Evolutionary conservation across 2,797 vertebrate genomes (phyloP).

Genomic region (Smutsia temminckii): DNA sequence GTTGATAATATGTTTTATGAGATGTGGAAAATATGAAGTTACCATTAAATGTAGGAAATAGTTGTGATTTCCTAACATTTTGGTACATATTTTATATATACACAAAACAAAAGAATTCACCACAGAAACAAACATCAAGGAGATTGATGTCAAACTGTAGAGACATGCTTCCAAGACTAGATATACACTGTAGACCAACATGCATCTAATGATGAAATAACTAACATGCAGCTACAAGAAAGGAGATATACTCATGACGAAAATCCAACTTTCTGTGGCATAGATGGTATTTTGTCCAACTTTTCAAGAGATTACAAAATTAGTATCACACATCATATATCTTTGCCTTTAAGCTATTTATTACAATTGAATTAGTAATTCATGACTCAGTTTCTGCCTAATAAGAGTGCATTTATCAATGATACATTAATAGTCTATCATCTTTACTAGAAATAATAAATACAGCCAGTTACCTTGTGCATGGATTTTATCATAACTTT

Average conservation of each 20-base stretch:
- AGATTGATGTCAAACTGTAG: background rate
- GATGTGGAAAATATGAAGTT: background rate
- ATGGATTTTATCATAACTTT: conserved; percentile 89
- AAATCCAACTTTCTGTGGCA: background rate
- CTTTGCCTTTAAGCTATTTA: background rate
- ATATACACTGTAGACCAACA: background rate
- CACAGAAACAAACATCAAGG: background rate
- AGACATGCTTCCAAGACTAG: background rate
- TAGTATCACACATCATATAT: background rate
- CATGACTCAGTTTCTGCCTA: background rate
- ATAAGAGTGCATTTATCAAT: background rate
- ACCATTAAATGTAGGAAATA: background rate
- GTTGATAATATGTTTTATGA: background rate
- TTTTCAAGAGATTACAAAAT: background rate
- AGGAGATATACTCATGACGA: background rate
- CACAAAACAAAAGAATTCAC: background rate
- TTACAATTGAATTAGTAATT: background rate
- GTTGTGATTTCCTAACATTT: background rate
- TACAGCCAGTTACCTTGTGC: conserved; percentile 87
- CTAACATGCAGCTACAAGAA: background rate
- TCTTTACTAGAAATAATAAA: background rate
- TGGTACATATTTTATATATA: background rate
- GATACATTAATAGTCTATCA: background rate
- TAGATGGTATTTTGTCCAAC: background rate
- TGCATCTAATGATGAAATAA: background rate